These are phyloP conservation scores for Oceanodroma leucorhoa DNA, from an alignment of 2,797 vertebrate species.

Conservation along the genomic window DNA sequence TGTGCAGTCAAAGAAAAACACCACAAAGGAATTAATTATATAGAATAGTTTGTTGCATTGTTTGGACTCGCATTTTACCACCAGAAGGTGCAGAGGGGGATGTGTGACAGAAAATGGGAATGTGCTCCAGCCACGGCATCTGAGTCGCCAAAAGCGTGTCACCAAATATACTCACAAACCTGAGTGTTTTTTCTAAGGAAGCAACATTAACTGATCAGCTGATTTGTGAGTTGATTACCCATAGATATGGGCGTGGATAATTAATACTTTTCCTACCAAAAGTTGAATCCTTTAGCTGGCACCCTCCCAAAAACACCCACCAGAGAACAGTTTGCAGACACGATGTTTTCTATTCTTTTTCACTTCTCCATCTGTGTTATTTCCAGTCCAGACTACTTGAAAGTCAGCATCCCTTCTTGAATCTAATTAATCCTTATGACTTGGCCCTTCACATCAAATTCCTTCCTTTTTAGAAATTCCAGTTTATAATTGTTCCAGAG, in stretches of 20 bases:
- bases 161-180: neutral
- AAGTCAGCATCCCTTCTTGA: neutral
- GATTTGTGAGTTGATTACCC: neutral
- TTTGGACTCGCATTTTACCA: neutral
- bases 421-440: neutral
- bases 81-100: neutral
- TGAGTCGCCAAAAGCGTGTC: neutral
- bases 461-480: conserved; percentile 5
- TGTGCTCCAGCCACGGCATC: fast-evolving
- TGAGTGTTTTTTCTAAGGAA: neutral
- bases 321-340: neutral
- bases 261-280: neutral
- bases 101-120: neutral
- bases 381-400: neutral
- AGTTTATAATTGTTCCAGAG: neutral
- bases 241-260: neutral
- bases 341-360: neutral
- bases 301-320: neutral
- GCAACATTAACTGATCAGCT: neutral
- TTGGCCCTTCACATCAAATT: neutral
- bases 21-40: neutral
- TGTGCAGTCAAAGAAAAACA: neutral
- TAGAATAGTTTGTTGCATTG: fast-evolving
- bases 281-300: neutral
- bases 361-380: conserved; percentile 6